Conservation (phyloP, 2,113 vertebrate genomes). For the Fulica atra region DNA sequence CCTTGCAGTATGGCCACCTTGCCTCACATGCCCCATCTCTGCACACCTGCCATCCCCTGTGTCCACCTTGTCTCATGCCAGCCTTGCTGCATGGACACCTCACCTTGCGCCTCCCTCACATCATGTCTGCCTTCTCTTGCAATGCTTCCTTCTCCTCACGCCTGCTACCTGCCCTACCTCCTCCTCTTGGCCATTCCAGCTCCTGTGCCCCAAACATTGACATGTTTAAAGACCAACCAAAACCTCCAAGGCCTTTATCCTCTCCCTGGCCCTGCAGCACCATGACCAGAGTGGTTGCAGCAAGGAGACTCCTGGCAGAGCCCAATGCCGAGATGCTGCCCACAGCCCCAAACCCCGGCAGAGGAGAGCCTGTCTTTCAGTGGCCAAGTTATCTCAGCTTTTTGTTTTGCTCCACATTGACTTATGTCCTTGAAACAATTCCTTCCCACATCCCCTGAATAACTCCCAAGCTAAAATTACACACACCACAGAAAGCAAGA, state of each 20-base stretch:
- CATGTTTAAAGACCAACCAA: rapidly evolving
- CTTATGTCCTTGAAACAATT: neutral
- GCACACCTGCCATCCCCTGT: neutral
- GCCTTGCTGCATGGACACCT: neutral
- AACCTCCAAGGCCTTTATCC: neutral
- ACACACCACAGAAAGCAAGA: neutral
- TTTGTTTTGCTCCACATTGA: neutral
- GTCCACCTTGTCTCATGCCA: too few relatives aligned
- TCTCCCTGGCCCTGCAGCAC: neutral
- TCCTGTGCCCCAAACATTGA: rapidly evolving
- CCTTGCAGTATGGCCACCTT: neutral
- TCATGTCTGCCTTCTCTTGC: neutral
- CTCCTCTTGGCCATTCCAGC: neutral
- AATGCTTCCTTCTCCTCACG: neutral
- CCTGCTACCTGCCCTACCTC: neutral
- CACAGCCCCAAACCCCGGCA: rapidly evolving
- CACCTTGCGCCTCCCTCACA: neutral
- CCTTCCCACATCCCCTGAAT: neutral
- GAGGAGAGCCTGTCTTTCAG: neutral
- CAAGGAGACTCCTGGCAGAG: neutral
- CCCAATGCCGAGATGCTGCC: neutral
- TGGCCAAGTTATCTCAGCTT: neutral
- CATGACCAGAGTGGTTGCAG: rapidly evolving
- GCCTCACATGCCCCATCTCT: neutral
- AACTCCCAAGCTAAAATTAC: slow-evolving; percentile 15